Evolutionary conservation across 2,113 vertebrate species (phyloP), one percentile per base, ranked within the genome.

Genomic region (Lycocorax pyrrhopterus): DNA sequence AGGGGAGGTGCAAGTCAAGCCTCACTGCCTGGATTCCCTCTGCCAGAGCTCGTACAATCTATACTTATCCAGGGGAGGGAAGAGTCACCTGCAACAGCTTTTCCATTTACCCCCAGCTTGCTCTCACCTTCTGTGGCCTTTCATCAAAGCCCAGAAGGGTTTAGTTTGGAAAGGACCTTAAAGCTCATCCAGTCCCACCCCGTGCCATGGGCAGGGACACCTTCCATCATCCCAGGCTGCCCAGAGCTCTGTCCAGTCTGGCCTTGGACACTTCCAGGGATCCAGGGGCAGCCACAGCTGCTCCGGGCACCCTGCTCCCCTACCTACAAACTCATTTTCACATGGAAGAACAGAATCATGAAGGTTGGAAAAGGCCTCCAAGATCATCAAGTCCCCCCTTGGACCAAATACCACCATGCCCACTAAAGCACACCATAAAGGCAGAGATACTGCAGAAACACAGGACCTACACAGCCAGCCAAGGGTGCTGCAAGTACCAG

Each of bases 141-240:
- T 26, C 63, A 27, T 1, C 1, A 1, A 14, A 62, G 4, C 41
- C 41, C 47, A 35, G 6, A 69, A 49, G 13, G 15, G 18, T 47
- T 55, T 27, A 1, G 30, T 12, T 5, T 56, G 41, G 35, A 16
- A 37, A 7, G 32, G 27, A 55, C 32, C 18, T 33, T 20, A 20
- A 29, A 56, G 10, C 0, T 0, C 46, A 13, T 5, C 47, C 63
- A 27, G 10, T 35, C 0, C 17, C 79, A 51, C 10, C 14, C 39
- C 19, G 14, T 68, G 7, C 33, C 33, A 13, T 3, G 19, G 18
- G 30, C 62, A 89, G 39, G 46, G 55, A 62, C 71, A 56, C 15
- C 32, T 77, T 2, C 63, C 72, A 55, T 21, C 7, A 0, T 3
- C 12, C 41, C 47, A 62, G 17, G 9, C 0, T 41, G 30, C 41